These are phyloP conservation scores for Periophthalmus magnuspinnatus DNA, from an alignment of 2,797 vertebrate genomes.

Conservation along the genomic window DNA sequence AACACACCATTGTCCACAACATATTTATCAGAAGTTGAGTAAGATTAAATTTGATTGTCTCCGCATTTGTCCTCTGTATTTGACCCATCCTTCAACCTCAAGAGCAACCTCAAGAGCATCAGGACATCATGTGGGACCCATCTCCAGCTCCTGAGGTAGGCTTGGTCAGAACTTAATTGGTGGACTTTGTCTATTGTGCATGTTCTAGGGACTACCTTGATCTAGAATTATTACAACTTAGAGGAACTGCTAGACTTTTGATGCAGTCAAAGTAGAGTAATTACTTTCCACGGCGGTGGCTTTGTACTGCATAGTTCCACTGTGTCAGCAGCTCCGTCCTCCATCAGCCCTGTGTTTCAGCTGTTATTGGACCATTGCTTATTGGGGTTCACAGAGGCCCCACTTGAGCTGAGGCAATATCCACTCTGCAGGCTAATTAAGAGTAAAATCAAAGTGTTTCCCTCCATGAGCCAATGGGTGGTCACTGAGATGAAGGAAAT, in stretches of 20 bases:
- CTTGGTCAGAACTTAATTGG: neutral
- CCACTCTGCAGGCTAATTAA: conserved; percentile 47
- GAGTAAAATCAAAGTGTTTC: conserved; percentile 34
- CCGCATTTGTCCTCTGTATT: neutral
- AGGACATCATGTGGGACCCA: neutral
- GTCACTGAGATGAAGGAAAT: conserved; percentile 39
- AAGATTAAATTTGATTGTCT: no score
- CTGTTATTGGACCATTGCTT: conserved; percentile 39
- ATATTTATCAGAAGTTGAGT: no score
- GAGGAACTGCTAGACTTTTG: conserved; percentile 21
- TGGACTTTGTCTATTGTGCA: neutral
- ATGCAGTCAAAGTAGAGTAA: conserved; percentile 36
- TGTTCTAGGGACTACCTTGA: conserved; percentile 1
- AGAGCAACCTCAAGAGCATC: neutral
- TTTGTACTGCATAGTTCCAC: conserved; percentile 26
- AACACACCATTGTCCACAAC: no score
- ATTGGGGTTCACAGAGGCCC: conserved; percentile 43
- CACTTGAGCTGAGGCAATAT: conserved; percentile 23
- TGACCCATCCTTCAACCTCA: neutral
- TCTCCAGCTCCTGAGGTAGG: neutral
- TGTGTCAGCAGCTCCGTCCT: conserved; percentile 45
- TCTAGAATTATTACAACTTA: conserved; percentile 14
- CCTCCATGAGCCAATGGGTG: conserved; percentile 13
- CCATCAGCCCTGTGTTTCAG: conserved; percentile 34
- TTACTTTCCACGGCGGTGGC: conserved; percentile 30